Percentiles rank a stretch among this genome's conserved stretches.
Evolutionary conservation across 2,113 vertebrate genomes (phyloP).

Genomic region (Notarius quadriscutis): DNA sequence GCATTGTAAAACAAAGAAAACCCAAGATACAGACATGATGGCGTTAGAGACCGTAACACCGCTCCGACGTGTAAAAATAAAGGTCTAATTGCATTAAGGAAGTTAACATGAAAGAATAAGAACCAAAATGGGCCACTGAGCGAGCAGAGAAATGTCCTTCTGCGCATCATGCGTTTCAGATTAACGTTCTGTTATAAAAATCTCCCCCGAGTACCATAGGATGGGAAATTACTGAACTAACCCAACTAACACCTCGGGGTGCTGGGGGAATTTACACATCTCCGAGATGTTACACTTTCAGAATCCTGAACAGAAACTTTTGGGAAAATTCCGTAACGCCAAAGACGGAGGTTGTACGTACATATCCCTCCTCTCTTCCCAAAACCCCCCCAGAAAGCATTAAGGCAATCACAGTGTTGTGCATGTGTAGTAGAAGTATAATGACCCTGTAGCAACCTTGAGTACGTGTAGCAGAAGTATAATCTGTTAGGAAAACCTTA

Average conservation of each 20-base stretch:
- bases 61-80: not conserved
- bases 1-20: not conserved
- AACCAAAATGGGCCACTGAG: not conserved
- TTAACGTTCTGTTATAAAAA: not conserved
- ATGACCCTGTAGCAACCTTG: too few relatives aligned
- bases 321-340: too few relatives aligned
- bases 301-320: too few relatives aligned
- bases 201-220: not conserved
- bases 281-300: too few relatives aligned
- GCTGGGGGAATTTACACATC: not conserved
- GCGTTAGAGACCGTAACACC: not conserved
- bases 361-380: too few relatives aligned
- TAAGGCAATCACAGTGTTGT: too few relatives aligned
- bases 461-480: too few relatives aligned
- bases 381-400: too few relatives aligned
- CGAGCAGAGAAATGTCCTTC: not conserved
- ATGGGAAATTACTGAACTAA: not conserved
- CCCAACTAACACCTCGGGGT: not conserved
- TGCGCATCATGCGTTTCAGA: not conserved
- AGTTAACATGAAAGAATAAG: not conserved
- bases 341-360: too few relatives aligned
- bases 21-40: not conserved
- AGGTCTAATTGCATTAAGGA: not conserved
- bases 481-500: too few relatives aligned
- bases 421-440: too few relatives aligned